Evolutionary conservation across 2,113 vertebrate species (phyloP).

Genomic region (Aegithalos caudatus): DNA sequence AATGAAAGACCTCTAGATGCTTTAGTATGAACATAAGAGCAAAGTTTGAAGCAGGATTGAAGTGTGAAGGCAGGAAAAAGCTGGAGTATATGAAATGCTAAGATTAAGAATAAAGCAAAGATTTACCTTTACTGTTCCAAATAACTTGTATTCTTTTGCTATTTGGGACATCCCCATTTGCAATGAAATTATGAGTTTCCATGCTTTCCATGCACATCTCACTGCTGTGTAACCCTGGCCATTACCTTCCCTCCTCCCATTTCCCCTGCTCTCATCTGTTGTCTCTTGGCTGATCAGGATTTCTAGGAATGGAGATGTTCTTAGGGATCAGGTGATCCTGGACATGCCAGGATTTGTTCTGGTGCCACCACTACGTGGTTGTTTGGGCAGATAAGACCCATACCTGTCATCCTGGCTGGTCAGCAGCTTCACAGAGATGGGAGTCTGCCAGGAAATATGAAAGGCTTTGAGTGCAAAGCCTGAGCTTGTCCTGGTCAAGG

Average conservation of each 20-base stretch:
- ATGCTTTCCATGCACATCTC: neutral
- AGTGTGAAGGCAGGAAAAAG: neutral
- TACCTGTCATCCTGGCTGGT: constrained; percentile 41
- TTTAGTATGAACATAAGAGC: neutral
- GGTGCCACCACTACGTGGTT: fast-evolving
- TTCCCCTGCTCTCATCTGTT: neutral
- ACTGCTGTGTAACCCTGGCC: neutral
- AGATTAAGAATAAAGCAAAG: neutral
- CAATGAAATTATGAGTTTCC: neutral
- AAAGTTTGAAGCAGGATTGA: neutral
- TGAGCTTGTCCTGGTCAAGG: neutral
- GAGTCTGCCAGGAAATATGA: neutral
- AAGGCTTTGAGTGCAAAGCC: constrained; percentile 60
- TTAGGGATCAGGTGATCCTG: neutral
- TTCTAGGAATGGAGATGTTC: neutral
- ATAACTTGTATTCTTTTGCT: neutral
- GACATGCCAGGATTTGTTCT: fast-evolving
- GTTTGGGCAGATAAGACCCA: neutral
- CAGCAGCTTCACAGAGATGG: constrained; percentile 53
- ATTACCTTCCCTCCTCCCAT: neutral
- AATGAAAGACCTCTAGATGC: neutral
- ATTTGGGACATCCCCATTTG: neutral
- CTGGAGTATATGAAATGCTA: neutral
- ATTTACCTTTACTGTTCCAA: neutral
- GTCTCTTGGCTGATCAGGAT: neutral